These are phyloP conservation scores for Murina feae DNA, from an alignment of 2,113 vertebrate genomes.

Conservation along the genomic window DNA sequence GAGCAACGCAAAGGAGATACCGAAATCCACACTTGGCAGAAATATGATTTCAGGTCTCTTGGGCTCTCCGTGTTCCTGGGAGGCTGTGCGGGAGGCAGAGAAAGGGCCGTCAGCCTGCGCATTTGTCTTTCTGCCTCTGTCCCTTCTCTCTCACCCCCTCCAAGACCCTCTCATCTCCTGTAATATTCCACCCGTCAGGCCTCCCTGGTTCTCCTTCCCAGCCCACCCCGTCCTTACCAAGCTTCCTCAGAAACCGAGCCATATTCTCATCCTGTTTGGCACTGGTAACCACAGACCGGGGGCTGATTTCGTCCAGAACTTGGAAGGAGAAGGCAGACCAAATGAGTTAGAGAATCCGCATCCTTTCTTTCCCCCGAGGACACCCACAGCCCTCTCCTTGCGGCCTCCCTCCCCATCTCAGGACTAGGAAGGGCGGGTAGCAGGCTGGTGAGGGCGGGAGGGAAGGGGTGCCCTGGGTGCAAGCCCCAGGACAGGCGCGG, in stretches of 20 bases:
- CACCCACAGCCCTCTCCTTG: not conserved
- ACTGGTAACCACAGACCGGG: conserved; percentile 89
- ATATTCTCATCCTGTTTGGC: conserved; percentile 92
- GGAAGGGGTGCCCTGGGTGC: not conserved
- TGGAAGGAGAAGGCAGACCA: conserved; percentile 26
- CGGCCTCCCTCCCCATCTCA: not conserved
- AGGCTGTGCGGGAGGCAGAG: conserved; percentile 72
- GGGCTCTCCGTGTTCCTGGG: conserved; percentile 75
- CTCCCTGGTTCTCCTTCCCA: not conserved
- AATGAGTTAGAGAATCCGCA: not conserved
- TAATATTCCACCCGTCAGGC: not conserved
- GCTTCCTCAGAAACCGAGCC: conserved; percentile 83
- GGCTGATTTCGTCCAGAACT: conserved; percentile 89
- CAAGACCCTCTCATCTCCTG: not conserved
- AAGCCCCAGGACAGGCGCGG: not conserved
- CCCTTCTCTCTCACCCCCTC: not conserved
- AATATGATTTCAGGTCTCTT: conserved; percentile 86
- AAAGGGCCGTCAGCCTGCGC: not conserved
- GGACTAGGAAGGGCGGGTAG: not conserved
- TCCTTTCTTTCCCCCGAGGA: not conserved
- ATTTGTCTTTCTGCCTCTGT: not conserved
- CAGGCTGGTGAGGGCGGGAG: not conserved
- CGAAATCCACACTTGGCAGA: conserved; percentile 93
- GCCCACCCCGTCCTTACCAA: conserved; percentile 66
- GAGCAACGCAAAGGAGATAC: conserved; percentile 75